Evolutionary conservation across 2,113 vertebrate genomes (phyloP).

Genomic region (Psittacus erithacus): DNA sequence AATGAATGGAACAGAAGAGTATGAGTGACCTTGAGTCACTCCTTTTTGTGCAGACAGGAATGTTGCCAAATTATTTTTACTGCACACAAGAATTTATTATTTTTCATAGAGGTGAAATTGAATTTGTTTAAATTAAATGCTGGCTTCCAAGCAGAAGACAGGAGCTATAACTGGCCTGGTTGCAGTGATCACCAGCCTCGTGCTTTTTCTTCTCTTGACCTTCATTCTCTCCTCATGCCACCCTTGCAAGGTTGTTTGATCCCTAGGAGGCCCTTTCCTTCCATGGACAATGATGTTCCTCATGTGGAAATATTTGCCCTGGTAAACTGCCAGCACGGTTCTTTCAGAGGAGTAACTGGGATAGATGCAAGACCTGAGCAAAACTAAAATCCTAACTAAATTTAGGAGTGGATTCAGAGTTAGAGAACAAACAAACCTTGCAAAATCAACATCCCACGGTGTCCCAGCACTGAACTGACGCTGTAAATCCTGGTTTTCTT

Average conservation of each 20-base stretch:
- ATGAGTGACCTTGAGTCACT: background rate
- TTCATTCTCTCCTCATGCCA: background rate
- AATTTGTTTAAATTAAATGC: background rate
- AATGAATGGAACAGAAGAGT: background rate
- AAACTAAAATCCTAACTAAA: background rate
- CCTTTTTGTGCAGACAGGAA: background rate
- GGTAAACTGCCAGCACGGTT: background rate
- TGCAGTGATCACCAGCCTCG: background rate
- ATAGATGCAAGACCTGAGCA: background rate
- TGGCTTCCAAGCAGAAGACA: background rate
- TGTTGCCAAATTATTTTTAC: background rate
- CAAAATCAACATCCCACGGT: background rate
- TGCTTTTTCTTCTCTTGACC: background rate
- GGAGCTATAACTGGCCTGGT: background rate
- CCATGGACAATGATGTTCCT: background rate
- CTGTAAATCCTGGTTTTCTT: background rate
- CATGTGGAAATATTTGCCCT: background rate
- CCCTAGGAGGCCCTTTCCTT: background rate
- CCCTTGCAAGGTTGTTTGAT: background rate
- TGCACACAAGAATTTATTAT: background rate
- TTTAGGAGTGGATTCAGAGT: background rate
- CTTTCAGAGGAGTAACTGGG: background rate
- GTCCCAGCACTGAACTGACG: background rate
- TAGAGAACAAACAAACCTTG: background rate
- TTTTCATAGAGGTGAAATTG: background rate